Base-by-base conservation (phyloP, 1,140 invertebrate species). In the Zeugodacus cucurbitae region DNA sequence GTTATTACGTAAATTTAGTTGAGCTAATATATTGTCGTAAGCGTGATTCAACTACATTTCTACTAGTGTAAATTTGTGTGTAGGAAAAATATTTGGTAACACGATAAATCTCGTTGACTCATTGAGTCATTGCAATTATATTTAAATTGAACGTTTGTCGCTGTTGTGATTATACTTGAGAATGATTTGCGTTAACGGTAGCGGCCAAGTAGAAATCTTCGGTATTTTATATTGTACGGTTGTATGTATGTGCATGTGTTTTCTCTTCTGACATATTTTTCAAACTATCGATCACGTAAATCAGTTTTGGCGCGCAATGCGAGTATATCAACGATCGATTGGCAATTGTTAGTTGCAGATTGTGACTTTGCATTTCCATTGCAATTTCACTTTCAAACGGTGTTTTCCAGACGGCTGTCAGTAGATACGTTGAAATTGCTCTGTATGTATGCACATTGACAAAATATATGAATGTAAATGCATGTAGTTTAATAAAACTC, bases 201-300 rank as follows among this genome's bases (percentile, higher is more conserved):
- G 41, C 74, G 20, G 41, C 74, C 41, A 48, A 54, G 26, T 29
- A 54, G 41, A 82, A 82, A 82, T 82, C 34, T 48, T 48, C 10
- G 11, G 34, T 22, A 22, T n/a, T 82, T 54, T 54, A 7, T 54
- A 14, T 14, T 54, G 48, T 54, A 54, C 3, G 11, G 17, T 54
- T 54, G 48, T 54, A 17, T 54, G 48, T 54, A 17, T 54, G 0
- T 2, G 48, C 3, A 54, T 54, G 11, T 54, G 17, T 54, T 54
- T 54, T 54, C 48, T n/a, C n/a, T 26, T 17, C 74, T 82, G n/a
- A 44, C 67, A 82, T 17, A 11, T n/a, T 82, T 41, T 82, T 54
- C 41, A n/a, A 48, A 82, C 74, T 82, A 54, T 82, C 41, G 41
- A 82, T 48, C 74, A 54, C 74, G 74, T 82, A 82, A 54, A 82